These are phyloP conservation scores for Magallana gigas DNA, from an alignment of 1,140 invertebrate genomes.

Conservation along the genomic window DNA sequence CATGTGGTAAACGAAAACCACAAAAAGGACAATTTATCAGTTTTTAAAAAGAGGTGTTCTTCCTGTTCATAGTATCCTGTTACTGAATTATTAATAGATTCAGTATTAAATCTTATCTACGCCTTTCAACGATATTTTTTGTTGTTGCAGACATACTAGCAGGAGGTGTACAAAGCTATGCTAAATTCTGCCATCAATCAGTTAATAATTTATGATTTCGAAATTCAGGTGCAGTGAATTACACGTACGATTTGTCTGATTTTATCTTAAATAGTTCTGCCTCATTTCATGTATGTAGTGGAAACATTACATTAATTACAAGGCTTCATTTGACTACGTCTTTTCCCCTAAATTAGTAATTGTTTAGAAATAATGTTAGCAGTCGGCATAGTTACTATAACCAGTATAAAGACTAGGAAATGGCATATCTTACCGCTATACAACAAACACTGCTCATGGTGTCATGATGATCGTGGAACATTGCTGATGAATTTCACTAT, in stretches of 20 bases:
- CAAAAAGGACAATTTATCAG: background rate
- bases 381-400: too few relatives aligned
- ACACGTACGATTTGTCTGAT: background rate
- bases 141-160: background rate
- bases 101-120: slow-evolving; percentile 23
- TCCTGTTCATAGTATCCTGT: background rate
- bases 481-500: too few relatives aligned
- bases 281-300: too few relatives aligned
- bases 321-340: too few relatives aligned
- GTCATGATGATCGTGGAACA: too few relatives aligned
- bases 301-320: too few relatives aligned
- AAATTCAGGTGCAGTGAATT: background rate
- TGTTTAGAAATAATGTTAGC: too few relatives aligned
- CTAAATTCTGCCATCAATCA: background rate
- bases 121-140: background rate
- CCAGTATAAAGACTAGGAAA: too few relatives aligned
- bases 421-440: too few relatives aligned
- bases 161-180: background rate
- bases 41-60: background rate
- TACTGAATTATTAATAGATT: background rate
- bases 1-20: slow-evolving; percentile 5
- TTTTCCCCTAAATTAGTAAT: too few relatives aligned
- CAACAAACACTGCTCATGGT: too few relatives aligned
- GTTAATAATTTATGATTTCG: background rate
- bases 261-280: too few relatives aligned